phyloP scores from a whole-genome alignment of 1,140 invertebrate genomes.

The Hydropsyche tenuis region DNA sequence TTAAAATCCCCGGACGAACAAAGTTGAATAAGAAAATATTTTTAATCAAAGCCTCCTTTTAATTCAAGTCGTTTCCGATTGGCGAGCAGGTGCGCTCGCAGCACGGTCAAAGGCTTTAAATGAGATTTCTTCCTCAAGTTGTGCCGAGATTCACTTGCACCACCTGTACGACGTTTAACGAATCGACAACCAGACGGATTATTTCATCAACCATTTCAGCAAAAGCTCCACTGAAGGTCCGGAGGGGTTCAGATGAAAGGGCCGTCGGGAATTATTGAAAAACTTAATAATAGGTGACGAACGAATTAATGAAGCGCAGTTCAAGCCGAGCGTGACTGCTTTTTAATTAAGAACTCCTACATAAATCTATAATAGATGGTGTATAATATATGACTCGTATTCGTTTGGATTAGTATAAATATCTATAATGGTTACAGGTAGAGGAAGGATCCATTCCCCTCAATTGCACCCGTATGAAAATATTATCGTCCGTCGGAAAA shows the following conservation, averaged over 20 bases:
- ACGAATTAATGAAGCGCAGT: too few relatives aligned
- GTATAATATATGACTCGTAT: too few relatives aligned
- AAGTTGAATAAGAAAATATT: slow-evolving; percentile 46
- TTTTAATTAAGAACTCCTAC: too few relatives aligned
- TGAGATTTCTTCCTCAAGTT: slow-evolving; percentile 36
- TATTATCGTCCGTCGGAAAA: slow-evolving; percentile 10
- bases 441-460: background rate
- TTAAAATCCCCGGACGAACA: slow-evolving; percentile 46
- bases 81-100: slow-evolving; percentile 41
- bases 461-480: slow-evolving; percentile 12
- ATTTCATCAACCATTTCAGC: background rate
- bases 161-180: slow-evolving; percentile 9
- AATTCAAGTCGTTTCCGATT: slow-evolving; percentile 47
- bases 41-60: slow-evolving; percentile 48
- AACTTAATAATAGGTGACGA: background rate
- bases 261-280: slow-evolving; percentile 4
- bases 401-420: too few relatives aligned
- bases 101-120: slow-evolving; percentile 38
- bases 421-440: too few relatives aligned
- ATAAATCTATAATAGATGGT: too few relatives aligned
- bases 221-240: background rate
- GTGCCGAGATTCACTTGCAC: slow-evolving; percentile 8
- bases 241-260: background rate
- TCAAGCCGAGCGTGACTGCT: too few relatives aligned
- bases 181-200: slow-evolving; percentile 8